phyloP scores from a whole-genome alignment of 2,888 invertebrate species.

The Drosophila falleni region DNA sequence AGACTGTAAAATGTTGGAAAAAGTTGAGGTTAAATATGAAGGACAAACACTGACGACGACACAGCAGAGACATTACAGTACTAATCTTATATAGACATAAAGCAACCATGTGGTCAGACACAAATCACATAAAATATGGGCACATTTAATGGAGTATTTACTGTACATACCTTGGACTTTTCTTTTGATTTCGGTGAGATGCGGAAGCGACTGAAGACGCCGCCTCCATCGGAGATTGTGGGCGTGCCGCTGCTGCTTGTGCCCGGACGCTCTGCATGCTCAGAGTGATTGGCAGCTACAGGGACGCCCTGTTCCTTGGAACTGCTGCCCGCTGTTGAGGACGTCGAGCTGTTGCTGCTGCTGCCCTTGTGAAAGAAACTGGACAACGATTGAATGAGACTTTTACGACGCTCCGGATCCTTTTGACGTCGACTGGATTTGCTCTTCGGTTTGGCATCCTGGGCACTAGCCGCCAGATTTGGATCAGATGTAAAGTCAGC shows the following conservation, averaged over 20 bases:
- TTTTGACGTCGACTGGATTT: conserved; percentile 84
- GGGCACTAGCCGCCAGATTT: conserved; percentile 84
- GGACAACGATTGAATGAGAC: conserved; percentile 93
- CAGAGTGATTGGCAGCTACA: conserved; percentile 86
- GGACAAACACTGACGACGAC: conserved; percentile 33
- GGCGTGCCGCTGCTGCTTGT: conserved; percentile 82
- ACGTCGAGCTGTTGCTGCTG: conserved; percentile 76
- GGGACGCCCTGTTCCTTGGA: conserved; percentile 74
- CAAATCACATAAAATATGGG: background rate
- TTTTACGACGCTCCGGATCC: conserved; percentile 91
- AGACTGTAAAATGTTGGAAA: conserved; percentile 86
- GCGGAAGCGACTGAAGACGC: conserved; percentile 87
- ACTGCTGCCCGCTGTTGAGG: conserved; percentile 41
- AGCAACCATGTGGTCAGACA: conserved; percentile 15
- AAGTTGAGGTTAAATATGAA: conserved; percentile 53
- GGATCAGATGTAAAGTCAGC: conserved; percentile 87
- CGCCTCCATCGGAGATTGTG: conserved; percentile 73
- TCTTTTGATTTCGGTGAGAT: conserved; percentile 88
- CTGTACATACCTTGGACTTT: conserved; percentile 88
- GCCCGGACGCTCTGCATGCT: conserved; percentile 88
- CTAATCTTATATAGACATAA: conserved; percentile 23
- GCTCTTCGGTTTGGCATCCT: conserved; percentile 53
- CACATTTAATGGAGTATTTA: background rate
- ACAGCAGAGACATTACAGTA: conserved; percentile 6
- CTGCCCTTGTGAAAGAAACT: conserved; percentile 91